These are phyloP conservation scores for Drosophila varians DNA, from an alignment of 1,140 invertebrate species.

Conservation along the genomic window DNA sequence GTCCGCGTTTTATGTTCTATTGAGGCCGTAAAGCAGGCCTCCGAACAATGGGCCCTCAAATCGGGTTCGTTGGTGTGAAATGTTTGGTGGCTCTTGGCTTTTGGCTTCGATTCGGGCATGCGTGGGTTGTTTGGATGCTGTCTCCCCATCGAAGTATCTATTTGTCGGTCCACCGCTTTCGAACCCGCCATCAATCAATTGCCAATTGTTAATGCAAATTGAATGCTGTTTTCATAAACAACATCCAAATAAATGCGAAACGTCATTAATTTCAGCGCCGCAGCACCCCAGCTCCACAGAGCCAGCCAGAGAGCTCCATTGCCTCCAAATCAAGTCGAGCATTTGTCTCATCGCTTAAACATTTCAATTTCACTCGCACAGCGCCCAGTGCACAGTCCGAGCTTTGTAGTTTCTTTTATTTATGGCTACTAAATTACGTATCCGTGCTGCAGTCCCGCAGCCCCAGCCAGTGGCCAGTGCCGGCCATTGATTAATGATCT, in stretches of 20 bases:
- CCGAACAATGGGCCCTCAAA: conserved; percentile 11
- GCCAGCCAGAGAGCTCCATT: conserved; percentile 24
- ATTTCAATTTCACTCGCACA: conserved; percentile 75
- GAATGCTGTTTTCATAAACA: conserved; percentile 80
- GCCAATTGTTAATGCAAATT: conserved; percentile 76
- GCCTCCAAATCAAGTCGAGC: conserved; percentile 75
- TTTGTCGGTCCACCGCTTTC: conserved; percentile 34
- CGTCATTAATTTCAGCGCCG: conserved; percentile 70
- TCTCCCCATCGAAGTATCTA: conserved; percentile 14
- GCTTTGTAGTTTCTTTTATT: conserved; percentile 72
- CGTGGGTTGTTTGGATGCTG: no score
- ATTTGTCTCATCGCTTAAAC: conserved; percentile 81
- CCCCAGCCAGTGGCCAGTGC: conserved; percentile 19
- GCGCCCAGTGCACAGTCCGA: conserved; percentile 8
- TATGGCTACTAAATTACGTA: conserved; percentile 80
- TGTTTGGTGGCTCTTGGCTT: conserved; percentile 3
- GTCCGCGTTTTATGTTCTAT: conserved; percentile 67
- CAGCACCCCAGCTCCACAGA: background rate
- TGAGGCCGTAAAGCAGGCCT: conserved; percentile 54
- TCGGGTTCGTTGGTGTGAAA: conserved; percentile 58
- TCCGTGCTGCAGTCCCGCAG: conserved; percentile 49
- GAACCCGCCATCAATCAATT: conserved; percentile 63
- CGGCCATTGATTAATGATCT: conserved; percentile 74
- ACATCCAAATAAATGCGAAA: conserved; percentile 75
- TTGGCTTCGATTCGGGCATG: conserved; percentile 4